phyloP scores from a whole-genome alignment of 2,888 invertebrate species.

The Antheraea assamensis region DNA sequence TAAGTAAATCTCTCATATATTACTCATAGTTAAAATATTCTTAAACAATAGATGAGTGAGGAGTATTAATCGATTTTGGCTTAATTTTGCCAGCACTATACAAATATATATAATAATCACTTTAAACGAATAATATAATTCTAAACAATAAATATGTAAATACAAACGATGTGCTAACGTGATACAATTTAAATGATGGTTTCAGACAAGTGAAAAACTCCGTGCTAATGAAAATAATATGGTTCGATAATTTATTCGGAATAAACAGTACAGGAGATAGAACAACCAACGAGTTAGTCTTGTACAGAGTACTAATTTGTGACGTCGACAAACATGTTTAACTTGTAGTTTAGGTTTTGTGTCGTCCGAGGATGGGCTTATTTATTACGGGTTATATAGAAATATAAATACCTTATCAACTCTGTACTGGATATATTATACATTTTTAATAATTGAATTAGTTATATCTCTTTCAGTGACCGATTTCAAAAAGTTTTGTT shows the following conservation, averaged over 20 bases:
- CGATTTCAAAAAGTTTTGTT: too few relatives aligned
- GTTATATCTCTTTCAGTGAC: background rate
- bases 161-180: background rate
- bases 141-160: background rate
- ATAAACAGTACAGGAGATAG: background rate
- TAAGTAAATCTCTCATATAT: too few relatives aligned
- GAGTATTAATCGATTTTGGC: background rate
- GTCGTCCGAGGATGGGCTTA: background rate
- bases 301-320: background rate
- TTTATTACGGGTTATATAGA: background rate
- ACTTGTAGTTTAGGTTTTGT: constrained; percentile 1
- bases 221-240: background rate
- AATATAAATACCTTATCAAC: background rate
- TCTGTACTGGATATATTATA: background rate
- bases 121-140: background rate
- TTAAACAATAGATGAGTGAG: background rate
- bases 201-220: background rate
- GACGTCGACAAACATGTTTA: background rate
- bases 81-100: constrained; percentile 2
- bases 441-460: background rate
- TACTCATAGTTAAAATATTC: background rate
- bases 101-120: background rate
- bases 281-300: background rate
- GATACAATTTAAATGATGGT: background rate
- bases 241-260: background rate